Percentiles rank a stretch among this genome's conserved stretches.
Conservation (phyloP, 2,888 invertebrate species). For the Agapostemon virescens region DNA sequence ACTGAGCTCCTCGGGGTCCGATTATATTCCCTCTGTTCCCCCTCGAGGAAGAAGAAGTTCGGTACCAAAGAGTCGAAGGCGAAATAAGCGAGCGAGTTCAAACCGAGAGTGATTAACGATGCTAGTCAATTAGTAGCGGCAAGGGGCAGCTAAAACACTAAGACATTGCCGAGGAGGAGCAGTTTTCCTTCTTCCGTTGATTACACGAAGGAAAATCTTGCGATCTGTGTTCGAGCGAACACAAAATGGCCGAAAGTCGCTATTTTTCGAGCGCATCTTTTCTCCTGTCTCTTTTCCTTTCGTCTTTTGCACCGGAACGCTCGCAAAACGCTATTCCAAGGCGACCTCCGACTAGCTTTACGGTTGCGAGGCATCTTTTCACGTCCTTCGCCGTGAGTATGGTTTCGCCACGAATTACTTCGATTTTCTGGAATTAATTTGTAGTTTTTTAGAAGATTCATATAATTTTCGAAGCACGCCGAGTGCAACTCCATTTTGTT, state of each 20-base stretch:
- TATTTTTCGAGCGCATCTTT: background rate
- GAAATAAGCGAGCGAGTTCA: conserved; percentile 60
- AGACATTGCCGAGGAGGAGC: conserved; percentile 40
- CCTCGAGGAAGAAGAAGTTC: conserved; percentile 25
- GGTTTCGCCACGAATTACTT: background rate
- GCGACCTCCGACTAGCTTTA: conserved; percentile 4
- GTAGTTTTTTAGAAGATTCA: too few relatives aligned
- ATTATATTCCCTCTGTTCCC: background rate
- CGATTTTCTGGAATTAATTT: background rate
- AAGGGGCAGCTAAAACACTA: conserved; percentile 62
- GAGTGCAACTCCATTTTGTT: background rate
- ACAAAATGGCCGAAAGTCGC: background rate
- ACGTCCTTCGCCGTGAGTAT: background rate
- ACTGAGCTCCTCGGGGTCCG: background rate
- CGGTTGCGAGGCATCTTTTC: background rate
- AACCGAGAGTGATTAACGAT: conserved; percentile 79
- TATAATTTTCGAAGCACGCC: background rate
- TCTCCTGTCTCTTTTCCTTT: background rate
- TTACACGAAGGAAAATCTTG: background rate
- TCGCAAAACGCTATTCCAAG: background rate
- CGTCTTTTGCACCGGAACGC: background rate
- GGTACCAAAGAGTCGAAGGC: conserved; percentile 42
- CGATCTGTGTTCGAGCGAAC: background rate
- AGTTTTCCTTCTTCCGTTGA: conserved; percentile 5
- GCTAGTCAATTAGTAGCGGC: conserved; percentile 79